Conservation (phyloP, 2,888 invertebrate species). For the Hydriomena furcata region DNA sequence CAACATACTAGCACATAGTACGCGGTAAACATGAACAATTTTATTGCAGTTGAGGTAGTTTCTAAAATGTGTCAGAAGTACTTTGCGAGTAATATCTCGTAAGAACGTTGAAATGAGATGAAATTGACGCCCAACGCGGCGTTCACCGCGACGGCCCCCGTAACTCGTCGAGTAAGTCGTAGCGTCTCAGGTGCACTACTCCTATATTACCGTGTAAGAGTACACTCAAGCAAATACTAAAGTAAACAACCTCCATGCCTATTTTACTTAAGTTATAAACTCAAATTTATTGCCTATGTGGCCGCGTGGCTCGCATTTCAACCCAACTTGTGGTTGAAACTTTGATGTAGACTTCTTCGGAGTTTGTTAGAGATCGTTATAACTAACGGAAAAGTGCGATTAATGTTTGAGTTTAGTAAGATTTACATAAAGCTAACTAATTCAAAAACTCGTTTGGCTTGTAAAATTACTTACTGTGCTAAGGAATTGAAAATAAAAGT, state of each 20-base stretch:
- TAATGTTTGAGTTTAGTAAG: slow-evolving; percentile 26
- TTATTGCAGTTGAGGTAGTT: slow-evolving; percentile 10
- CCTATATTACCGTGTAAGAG: slow-evolving; percentile 68
- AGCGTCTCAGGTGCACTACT: slow-evolving; percentile 70
- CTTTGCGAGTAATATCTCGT: slow-evolving; percentile 59
- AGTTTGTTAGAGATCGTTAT: slow-evolving; percentile 31
- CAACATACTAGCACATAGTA: too few species aligned
- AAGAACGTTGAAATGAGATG: slow-evolving; percentile 59
- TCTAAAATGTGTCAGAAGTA: slow-evolving; percentile 24
- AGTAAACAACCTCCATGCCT: slow-evolving; percentile 64
- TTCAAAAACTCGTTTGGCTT: slow-evolving; percentile 21
- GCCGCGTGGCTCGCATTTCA: slow-evolving; percentile 39
- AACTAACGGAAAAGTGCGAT: slow-evolving; percentile 28
- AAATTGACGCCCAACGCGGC: slow-evolving; percentile 63
- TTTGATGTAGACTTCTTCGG: slow-evolving; percentile 43
- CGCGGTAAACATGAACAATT: background rate
- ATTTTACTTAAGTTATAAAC: slow-evolving; percentile 62
- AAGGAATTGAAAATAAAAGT: slow-evolving; percentile 17
- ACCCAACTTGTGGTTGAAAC: slow-evolving; percentile 41
- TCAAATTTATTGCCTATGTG: slow-evolving; percentile 55
- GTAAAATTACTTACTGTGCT: slow-evolving; percentile 9
- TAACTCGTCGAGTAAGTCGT: slow-evolving; percentile 54
- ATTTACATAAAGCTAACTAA: slow-evolving; percentile 15
- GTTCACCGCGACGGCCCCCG: slow-evolving; percentile 50
- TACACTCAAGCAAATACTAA: slow-evolving; percentile 65